phyloP scores from a whole-genome alignment of 2,888 invertebrate species.

The Ypsolopha sequella region DNA sequence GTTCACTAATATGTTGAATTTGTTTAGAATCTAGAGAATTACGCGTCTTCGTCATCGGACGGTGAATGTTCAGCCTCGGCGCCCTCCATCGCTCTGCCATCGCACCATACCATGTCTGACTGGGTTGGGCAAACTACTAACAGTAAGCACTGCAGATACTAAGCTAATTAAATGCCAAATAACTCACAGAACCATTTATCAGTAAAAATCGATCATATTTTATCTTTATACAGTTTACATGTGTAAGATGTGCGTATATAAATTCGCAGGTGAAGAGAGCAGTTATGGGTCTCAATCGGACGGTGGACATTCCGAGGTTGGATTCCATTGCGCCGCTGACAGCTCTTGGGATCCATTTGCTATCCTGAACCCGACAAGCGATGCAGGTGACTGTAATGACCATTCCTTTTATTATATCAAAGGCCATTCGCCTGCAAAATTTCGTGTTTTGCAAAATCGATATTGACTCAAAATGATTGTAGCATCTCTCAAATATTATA shows the following conservation, averaged over 20 bases:
- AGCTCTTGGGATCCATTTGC: constrained; percentile 79
- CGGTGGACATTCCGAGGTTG: constrained; percentile 69
- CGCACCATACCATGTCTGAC: constrained; percentile 76
- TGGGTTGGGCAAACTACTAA: constrained; percentile 93
- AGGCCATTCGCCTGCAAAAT: too few relatives aligned
- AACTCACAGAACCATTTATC: background rate
- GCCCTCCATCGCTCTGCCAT: constrained; percentile 67
- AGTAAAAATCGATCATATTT: background rate
- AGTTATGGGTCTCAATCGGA: constrained; percentile 86
- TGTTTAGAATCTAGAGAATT: constrained; percentile 60
- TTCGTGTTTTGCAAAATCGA: too few relatives aligned
- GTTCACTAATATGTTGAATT: constrained; percentile 4
- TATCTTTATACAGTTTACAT: background rate
- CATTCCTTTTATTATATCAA: too few relatives aligned
- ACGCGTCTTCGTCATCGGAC: constrained; percentile 71
- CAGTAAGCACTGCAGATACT: constrained; percentile 62
- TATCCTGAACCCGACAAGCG: constrained; percentile 81
- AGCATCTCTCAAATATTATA: too few relatives aligned
- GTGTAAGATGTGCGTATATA: background rate
- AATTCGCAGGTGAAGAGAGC: constrained; percentile 75
- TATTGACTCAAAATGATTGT: too few relatives aligned
- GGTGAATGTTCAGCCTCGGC: constrained; percentile 75
- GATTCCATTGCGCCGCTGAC: constrained; percentile 63
- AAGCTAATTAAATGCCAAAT: background rate
- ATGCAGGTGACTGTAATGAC: constrained; percentile 72